Evolutionary conservation across 2,113 vertebrate species (phyloP), one percentile per base, ranked within the genome.

Genomic region (Bettongia penicillata): DNA sequence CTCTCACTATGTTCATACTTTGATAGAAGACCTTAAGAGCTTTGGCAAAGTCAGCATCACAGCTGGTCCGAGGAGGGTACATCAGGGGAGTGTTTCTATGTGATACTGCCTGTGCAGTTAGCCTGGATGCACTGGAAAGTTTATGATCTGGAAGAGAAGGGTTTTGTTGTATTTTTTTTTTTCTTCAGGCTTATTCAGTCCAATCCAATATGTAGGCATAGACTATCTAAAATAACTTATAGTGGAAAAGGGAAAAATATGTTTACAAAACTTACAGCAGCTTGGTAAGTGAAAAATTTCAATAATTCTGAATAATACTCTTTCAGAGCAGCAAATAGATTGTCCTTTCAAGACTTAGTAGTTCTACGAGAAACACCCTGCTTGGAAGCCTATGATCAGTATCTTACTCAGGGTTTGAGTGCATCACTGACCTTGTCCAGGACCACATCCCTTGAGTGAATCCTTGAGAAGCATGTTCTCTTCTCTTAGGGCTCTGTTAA

Each of bases 1-100:
- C 98, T 95, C 98, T 98, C 10, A 99, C 99, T 8, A 95, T 94
- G 0, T 98, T 99, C 99, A 99, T 99, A 91, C 98, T 99, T 98
- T 99, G 99, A 96, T 99, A 99, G 98, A 99, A 99, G 91, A 98
- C 98, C 95, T 99, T 99, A 0, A 99, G 99, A 14, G 99, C 99
- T 51, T 98, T 99, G 91, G 99, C 99, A 89, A 99, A 99, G 89
- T 99, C 99, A 48, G 98, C 98, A 91, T 99, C 99, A 0, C 98
- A 99, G 98, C 99, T 98, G 90, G 98, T 98, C 89, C 97, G 98
- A 47, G 98, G 89, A n/a, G 94, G 77, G 12, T 94, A 90, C 37
- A 0, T 53, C 2, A 48, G 95, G 1, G 77, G 91, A 0, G 55
- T 90, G 1, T 98, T 98, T 52, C 96, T 89, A 50, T 91, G 91